Base-by-base conservation (phyloP, 2,888 invertebrate species). In the Athalia circularis region DNA sequence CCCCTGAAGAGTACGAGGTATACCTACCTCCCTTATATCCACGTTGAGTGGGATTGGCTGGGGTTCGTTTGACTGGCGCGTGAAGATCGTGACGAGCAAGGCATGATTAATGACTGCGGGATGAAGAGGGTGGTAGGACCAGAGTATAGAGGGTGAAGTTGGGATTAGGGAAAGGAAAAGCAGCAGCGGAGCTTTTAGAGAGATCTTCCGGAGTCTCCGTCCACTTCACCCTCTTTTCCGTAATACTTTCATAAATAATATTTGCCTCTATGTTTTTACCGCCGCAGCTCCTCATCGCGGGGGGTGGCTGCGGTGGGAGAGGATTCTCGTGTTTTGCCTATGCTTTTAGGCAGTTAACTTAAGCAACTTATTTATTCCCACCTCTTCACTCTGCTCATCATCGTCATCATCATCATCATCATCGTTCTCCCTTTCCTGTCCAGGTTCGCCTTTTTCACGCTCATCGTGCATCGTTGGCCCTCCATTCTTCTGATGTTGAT, bases 201-300 rank as follows among this genome's bases (percentile, higher is more conserved):
- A 65, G 65, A 64, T 45, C 70, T 77, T 72, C 67, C 67, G 65
- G 45, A 62, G 50, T 54, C 76, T 70, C 62, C 62, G 68, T 68
- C 68, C 68, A 68, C 54, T 77, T 78, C 77, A 77, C 79, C 43
- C 77, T 61, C 62, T 57, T 67, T 62, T 68, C 59, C 47, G 5
- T 54, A 50, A 75, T 79, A 76, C 64, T 52, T 64, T 80, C 80
- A 81, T 80, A 80, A 82, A 82, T 81, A 79, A 80, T 72, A 77
- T 65, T 78, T 61, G 57, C 45, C 74, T 54, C 77, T 45, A 29
- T 29, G 67, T 68, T 68, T 68, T 54, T 68, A 54, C 68, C 68
- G 68, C 68, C 11, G 54, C n/a, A 8, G n/a, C n/a, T n/a, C 54
- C 54, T 54, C n/a, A 8, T n/a, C 8, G 54, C 9, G 9, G 54